A percentile compares a stretch with the other conserved stretches of the same genome.
These are phyloP conservation scores for Patiria pectinifera DNA, from an alignment of 53 echinoderm and acorn worm genomes.

Conservation along the genomic window DNA sequence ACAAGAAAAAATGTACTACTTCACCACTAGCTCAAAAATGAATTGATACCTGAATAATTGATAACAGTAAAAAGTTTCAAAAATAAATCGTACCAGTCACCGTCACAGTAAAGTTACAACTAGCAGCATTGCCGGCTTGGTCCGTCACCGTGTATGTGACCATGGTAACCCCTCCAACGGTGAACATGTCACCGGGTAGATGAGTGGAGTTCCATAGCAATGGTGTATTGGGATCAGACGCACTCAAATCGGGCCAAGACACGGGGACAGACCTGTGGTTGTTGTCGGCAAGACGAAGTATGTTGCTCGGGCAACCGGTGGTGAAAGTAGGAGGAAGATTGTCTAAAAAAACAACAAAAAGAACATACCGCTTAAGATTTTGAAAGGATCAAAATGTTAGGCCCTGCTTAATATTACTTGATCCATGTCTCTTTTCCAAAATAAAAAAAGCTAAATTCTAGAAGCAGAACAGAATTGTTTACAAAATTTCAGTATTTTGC, in stretches of 20 bases:
- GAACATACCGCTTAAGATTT: no score
- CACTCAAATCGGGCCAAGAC: neutral
- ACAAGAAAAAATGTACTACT: neutral
- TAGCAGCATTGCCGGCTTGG: conserved; percentile 28
- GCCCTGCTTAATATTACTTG: no score
- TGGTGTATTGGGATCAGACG: neutral
- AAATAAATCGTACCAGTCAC: conserved; percentile 25
- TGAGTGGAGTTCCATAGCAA: neutral
- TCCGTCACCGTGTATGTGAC: conserved; percentile 51
- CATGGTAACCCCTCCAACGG: neutral
- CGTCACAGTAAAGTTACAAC: conserved; percentile 34
- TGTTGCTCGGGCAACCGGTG: neutral
- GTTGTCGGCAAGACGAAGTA: neutral
- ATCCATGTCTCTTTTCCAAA: no score
- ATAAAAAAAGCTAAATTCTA: no score
- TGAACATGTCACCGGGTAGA: conserved; percentile 7
- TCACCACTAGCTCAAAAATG: no score
- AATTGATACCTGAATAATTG: no score
- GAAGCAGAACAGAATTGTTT: no score
- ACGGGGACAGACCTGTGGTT: neutral
- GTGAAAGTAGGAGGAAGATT: neutral
- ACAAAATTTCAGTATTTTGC: no score
- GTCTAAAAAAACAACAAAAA: neutral
- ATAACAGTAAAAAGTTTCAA: no score
- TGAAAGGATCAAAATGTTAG: no score